phyloP scores from a whole-genome alignment of 2,888 invertebrate species.

The Pandemis cinnamomeana region DNA sequence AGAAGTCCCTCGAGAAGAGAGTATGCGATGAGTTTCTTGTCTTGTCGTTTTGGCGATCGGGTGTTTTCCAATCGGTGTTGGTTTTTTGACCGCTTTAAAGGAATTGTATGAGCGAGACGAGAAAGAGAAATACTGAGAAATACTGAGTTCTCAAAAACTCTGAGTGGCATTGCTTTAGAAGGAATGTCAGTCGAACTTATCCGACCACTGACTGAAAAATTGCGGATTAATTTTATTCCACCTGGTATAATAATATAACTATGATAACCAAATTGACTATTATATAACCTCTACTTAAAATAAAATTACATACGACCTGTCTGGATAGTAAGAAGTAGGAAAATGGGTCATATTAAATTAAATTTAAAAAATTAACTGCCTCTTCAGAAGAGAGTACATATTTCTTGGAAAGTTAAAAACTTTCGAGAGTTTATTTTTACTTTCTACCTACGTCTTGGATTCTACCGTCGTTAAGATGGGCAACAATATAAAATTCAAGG shows the following conservation, averaged over 20 bases:
- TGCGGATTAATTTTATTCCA: too few species aligned
- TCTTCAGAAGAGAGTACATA: neutral
- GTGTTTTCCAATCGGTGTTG: too few species aligned
- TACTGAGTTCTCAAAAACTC: too few species aligned
- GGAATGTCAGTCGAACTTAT: too few species aligned
- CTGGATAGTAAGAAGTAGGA: neutral
- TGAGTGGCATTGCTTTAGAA: too few species aligned
- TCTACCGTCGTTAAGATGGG: neutral
- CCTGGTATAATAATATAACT: neutral
- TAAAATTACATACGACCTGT: slow-evolving; percentile 22
- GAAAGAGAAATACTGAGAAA: too few species aligned
- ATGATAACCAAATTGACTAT: slow-evolving; percentile 19
- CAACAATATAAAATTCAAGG: neutral
- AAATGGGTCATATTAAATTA: neutral
- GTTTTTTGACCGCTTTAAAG: too few species aligned
- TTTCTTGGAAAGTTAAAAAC: neutral
- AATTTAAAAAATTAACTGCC: neutral
- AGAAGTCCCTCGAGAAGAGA: too few species aligned
- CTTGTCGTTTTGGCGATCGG: too few species aligned
- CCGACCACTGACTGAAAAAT: too few species aligned
- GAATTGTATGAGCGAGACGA: too few species aligned
- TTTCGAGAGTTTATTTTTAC: neutral
- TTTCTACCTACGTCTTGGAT: neutral
- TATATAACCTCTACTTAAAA: slow-evolving; percentile 1
- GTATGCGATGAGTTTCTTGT: too few species aligned